Evolutionary conservation across 2,113 vertebrate species (phyloP).

Genomic region (Gracilinanus agilis): DNA sequence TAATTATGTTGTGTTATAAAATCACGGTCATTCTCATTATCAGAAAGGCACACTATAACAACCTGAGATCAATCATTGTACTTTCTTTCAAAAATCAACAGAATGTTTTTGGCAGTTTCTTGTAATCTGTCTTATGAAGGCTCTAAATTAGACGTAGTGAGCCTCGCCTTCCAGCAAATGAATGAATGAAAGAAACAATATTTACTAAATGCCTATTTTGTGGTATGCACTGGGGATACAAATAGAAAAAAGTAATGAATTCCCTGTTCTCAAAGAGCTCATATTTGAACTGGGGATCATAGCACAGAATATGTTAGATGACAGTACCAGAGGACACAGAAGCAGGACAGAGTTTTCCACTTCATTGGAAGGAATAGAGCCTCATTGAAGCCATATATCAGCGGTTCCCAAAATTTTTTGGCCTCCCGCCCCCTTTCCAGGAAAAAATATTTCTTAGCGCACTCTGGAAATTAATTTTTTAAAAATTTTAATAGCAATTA

Average conservation of each 20-base stretch:
- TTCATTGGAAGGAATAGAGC: background rate
- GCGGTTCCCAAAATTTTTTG: too few species aligned
- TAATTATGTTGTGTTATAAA: background rate
- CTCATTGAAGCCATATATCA: background rate
- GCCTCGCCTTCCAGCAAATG: background rate
- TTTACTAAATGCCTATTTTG: background rate
- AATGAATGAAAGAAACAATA: background rate
- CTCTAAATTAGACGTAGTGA: background rate
- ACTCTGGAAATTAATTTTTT: too few species aligned
- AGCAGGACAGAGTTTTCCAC: background rate
- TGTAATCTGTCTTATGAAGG: background rate
- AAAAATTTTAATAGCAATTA: too few species aligned
- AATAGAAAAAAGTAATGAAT: background rate
- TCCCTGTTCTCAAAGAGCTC: background rate
- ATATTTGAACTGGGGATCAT: background rate
- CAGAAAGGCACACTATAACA: background rate
- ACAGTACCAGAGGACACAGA: background rate
- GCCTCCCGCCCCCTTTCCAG: too few species aligned
- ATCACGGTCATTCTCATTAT: background rate
- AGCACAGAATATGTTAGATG: background rate
- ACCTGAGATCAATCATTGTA: background rate
- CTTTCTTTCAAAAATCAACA: background rate
- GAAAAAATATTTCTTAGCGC: too few species aligned
- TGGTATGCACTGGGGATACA: background rate
- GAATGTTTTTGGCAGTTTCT: background rate